A percentile compares a stretch with the other conserved stretches of the same genome.
Conservation (phyloP, 1,140 invertebrate genomes). For the Drosophila jambulina region DNA sequence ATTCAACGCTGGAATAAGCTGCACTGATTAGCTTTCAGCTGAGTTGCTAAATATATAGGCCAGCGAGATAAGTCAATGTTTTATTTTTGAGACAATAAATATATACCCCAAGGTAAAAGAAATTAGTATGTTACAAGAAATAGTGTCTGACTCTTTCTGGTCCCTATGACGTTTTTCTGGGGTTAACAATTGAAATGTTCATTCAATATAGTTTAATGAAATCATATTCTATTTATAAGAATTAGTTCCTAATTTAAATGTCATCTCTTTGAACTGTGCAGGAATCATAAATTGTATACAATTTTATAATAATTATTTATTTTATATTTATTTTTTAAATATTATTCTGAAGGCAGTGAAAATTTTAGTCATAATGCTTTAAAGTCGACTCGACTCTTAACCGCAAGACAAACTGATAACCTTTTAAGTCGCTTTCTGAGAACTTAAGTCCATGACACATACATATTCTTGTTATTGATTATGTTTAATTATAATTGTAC, state of each 20-base stretch:
- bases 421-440: not conserved
- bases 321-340: not conserved
- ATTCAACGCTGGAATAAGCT: not conserved
- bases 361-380: not conserved
- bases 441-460: not conserved
- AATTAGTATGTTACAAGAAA: too few relatives aligned
- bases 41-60: slow-evolving; percentile 1
- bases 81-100: not conserved
- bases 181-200: too few relatives aligned
- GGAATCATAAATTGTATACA: too few relatives aligned
- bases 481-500: not conserved
- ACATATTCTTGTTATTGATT: not conserved
- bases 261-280: too few relatives aligned
- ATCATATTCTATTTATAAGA: not conserved
- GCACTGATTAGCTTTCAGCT: not conserved
- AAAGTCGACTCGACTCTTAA: not conserved
- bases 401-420: not conserved
- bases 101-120: not conserved
- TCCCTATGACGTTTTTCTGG: too few relatives aligned
- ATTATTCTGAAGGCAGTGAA: not conserved
- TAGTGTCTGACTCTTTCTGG: too few relatives aligned
- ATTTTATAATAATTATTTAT: not conserved
- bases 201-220: too few relatives aligned
- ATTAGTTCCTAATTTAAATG: not conserved
- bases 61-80: slow-evolving; percentile 1